These are phyloP conservation scores for Melangyna quadrimaculata DNA, from an alignment of 2,888 invertebrate species.

Conservation along the genomic window DNA sequence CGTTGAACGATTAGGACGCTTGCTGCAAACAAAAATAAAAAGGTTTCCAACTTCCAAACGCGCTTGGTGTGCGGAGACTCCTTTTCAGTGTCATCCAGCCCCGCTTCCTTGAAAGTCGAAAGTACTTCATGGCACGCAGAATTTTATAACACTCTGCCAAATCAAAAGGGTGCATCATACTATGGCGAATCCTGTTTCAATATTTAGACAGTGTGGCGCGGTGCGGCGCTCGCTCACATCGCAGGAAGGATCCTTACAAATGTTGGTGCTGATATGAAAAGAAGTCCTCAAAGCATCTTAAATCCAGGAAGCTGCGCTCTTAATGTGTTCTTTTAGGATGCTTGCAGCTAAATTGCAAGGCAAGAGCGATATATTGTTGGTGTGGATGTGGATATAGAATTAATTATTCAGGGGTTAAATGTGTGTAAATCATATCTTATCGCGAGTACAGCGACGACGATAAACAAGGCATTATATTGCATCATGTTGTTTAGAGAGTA, in stretches of 20 bases:
- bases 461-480: conserved; percentile 60
- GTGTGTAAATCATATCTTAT: conserved; percentile 73
- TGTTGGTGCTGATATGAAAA: not conserved
- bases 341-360: conserved; percentile 67
- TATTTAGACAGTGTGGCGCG: conserved; percentile 32
- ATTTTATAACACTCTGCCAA: conserved; percentile 34
- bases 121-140: conserved; percentile 40
- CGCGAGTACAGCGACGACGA: conserved; percentile 47
- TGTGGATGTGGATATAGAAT: conserved; percentile 71
- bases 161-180: conserved; percentile 1
- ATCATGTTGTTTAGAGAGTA: conserved; percentile 25
- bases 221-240: too few species aligned
- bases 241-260: not conserved
- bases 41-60: not conserved
- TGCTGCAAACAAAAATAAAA: conserved; percentile 8
- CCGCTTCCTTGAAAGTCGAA: not conserved
- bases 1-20: conserved; percentile 20
- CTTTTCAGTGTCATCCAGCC: conserved; percentile 16
- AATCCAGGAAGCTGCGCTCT: conserved; percentile 22
- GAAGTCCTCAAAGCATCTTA: conserved; percentile 28
- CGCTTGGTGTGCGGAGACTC: not conserved
- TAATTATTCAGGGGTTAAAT: conserved; percentile 72
- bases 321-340: conserved; percentile 47
- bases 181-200: not conserved
- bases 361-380: conserved; percentile 69